Evolutionary conservation across 2,888 invertebrate genomes (phyloP), one percentile per base, ranked within the genome.

Genomic region (Nezara viridula): DNA sequence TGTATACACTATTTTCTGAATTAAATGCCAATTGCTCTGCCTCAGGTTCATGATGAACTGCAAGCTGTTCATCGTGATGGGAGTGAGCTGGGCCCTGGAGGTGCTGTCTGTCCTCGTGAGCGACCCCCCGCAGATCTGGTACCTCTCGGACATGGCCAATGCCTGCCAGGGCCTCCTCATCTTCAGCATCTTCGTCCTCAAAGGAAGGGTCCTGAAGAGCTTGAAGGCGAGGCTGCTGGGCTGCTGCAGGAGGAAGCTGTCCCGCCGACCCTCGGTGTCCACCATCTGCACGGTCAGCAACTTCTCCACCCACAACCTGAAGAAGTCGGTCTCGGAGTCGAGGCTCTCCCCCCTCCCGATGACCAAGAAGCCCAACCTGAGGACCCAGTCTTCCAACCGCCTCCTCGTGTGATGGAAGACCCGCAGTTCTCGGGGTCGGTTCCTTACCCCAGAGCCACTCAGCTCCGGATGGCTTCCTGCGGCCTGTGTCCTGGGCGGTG

Each of bases 21-120:
- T n/a, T n/a, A n/a, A n/a, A 44, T 44, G 44, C 7, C 10, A 44
- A 7, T 5, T 44, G 5, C 44, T 10, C 44, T 44, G 44, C 44
- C 93, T 87, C 93, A 96, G 96, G 92, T 95, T 96, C 91, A 93
- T 95, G 50, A 94, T 96, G 93, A 96, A 96, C 90, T 94, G 95
- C 0, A 96, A 96, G 92, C 93, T 97, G 1, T 96, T 96, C 93
- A 93, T 96, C 90, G 96, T 96, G 85, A 97, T 96, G 96, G 96
- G 97, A 0, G 94, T 96, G 0, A 95, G 95, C 0, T 96, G 96
- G 96, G 93, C 95, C 5, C 94, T 95, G 85, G 96, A 96, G 92
- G 93, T 96, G 10, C 92, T 95, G 21, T 95, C 96, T 9, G 94
- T 94, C 1, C 91, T 86, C 55, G 88, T 89, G 49, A 49, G 44